A percentile compares a stretch with the other conserved stretches of the same genome.
These are phyloP conservation scores for Belonocnema kinseyi DNA, from an alignment of 1,140 invertebrate genomes.

Conservation along the genomic window DNA sequence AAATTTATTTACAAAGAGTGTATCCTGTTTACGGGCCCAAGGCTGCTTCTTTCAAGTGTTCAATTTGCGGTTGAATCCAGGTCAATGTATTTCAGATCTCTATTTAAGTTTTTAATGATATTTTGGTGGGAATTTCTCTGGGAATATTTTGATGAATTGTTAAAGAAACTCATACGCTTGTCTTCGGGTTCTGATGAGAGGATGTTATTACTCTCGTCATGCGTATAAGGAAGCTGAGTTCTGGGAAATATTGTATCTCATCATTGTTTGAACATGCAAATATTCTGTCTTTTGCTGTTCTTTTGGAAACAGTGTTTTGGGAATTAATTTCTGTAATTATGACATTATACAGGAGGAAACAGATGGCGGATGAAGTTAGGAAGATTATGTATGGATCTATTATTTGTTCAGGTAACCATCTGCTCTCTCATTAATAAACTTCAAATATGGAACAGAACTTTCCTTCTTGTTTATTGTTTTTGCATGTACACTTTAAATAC, in stretches of 20 bases:
- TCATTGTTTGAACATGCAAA: background rate
- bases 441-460: too few relatives aligned
- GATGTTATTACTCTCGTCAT: background rate
- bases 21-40: slow-evolving; percentile 1
- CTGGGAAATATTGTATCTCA: background rate
- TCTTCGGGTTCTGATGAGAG: background rate
- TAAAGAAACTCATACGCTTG: background rate
- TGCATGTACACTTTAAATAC: too few relatives aligned
- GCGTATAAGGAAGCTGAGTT: background rate
- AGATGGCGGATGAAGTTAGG: too few relatives aligned
- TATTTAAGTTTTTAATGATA: background rate
- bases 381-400: too few relatives aligned
- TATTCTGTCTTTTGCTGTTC: background rate
- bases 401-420: too few relatives aligned
- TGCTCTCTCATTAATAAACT: too few relatives aligned
- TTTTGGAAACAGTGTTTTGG: background rate
- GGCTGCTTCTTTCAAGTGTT: background rate
- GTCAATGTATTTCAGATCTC: slow-evolving; percentile 4
- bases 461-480: too few relatives aligned
- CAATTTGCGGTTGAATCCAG: slow-evolving; percentile 1
- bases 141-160: too few relatives aligned
- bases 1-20: background rate
- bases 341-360: too few relatives aligned
- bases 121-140: background rate
- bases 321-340: background rate